Base-by-base conservation (phyloP, 2,113 vertebrate species). In the Pelodiscus sinensis region DNA sequence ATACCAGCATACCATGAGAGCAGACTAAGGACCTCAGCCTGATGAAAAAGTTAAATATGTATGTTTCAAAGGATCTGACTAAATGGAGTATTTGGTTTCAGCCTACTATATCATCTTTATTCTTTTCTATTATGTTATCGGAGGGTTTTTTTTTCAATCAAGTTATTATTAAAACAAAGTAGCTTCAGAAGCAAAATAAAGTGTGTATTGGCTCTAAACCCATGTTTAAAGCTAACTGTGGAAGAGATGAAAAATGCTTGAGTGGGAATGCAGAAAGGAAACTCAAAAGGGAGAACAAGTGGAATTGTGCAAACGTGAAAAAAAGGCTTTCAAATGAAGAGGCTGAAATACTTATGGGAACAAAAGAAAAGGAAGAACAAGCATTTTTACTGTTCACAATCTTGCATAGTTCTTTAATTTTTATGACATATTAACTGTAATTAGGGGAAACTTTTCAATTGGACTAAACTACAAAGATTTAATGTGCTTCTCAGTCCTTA, bases 191-290 rank as follows among this genome's bases (percentile, higher is more conserved):
- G 14, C 54, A 51, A 54, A 54, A 80, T 80, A 21, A 52, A 80
- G 22, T 25, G 0, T 50, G 16, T 9, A n/a, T n/a, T 14, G 83
- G 24, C 5, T 38, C 83, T 8, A n/a, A 79, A 10, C 6, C 25
- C 1, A 0, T 10, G 0, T 78, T 62, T 84, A 3, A 19, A 29
- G 65, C 8, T 24, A 2, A 0, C 55, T 0, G 0, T 14, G 60
- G 79, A 19, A 38, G 10, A 85, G 35, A 3, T 38, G 35, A n/a
- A n/a, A 81, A 56, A 65, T 79, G 81, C 22, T 15, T 38, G 57
- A 5, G 9, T 5, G 24, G 78, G 24, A 68, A 2, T 6, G 16
- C 0, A 0, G 51, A 22, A 1, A 54, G 80, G 71, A 81, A 79
- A 35, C 44, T 31, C 10, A 29, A 82, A 50, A 21, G 21, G 50